Evolutionary conservation across 2,113 vertebrate genomes (phyloP).

Genomic region (Craseonycteris thonglongyai): DNA sequence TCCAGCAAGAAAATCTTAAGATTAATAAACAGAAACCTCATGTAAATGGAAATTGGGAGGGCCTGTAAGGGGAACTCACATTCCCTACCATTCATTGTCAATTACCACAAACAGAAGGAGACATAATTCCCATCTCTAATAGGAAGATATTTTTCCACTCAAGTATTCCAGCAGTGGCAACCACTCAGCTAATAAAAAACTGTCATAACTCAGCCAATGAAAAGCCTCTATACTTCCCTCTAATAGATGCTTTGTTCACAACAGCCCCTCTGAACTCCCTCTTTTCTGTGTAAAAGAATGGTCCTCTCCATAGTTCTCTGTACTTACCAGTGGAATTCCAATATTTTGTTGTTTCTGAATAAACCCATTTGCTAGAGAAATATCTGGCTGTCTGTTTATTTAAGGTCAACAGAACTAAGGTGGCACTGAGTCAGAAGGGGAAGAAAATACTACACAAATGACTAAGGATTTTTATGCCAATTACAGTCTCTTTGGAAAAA

Average conservation of each 20-base stretch:
- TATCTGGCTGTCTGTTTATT: no score
- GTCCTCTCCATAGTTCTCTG: no score
- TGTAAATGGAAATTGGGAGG: not conserved
- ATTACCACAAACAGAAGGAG: not conserved
- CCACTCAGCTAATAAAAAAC: not conserved
- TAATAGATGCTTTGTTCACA: no score
- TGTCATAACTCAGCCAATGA: no score
- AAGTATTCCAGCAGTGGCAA: not conserved
- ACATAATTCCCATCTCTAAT: not conserved
- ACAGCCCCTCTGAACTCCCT: no score
- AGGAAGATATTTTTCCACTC: not conserved
- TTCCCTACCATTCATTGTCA: not conserved
- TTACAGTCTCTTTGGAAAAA: not conserved
- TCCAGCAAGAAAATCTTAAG: not conserved
- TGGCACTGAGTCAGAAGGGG: not conserved
- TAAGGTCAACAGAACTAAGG: not conserved
- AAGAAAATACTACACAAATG: not conserved
- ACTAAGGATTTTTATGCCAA: not conserved
- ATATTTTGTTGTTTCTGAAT: no score
- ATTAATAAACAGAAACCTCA: not conserved
- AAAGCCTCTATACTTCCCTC: no score
- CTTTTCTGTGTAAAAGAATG: no score
- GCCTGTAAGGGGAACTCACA: not conserved
- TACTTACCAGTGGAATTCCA: no score
- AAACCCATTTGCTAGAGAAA: no score